Conservation (phyloP, 2,797 vertebrate genomes). For the Philypnodon macrostomus region DNA sequence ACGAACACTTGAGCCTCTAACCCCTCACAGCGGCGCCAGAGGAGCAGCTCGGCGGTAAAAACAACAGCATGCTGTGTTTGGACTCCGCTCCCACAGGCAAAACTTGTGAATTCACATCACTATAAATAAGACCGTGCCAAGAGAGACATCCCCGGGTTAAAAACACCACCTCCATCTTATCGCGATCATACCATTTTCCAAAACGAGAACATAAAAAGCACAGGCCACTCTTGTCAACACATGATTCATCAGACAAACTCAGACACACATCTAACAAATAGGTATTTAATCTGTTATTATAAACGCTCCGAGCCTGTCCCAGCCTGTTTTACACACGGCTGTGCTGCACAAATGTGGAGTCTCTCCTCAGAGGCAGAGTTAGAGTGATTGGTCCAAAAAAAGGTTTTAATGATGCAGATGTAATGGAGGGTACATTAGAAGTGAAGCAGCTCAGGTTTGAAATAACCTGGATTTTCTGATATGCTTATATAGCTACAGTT, state of each 20-base stretch:
- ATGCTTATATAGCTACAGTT: too few species aligned
- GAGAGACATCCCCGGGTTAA: conserved; percentile 1
- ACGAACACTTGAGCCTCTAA: conserved; percentile 16
- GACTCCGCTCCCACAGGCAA: conserved; percentile 3
- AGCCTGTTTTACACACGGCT: conserved; percentile 19
- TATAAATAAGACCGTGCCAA: conserved; percentile 1
- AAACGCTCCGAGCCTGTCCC: conserved; percentile 39
- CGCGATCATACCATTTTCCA: background rate
- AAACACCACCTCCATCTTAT: conserved; percentile 7
- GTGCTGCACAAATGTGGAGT: conserved; percentile 19
- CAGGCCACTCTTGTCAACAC: conserved; percentile 2
- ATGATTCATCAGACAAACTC: conserved; percentile 31
- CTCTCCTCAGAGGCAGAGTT: conserved; percentile 12
- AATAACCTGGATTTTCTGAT: too few species aligned
- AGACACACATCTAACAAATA: conserved; percentile 37
- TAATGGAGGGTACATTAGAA: background rate
- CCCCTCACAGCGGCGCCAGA: conserved; percentile 2
- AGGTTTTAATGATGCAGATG: background rate
- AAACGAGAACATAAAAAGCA: background rate
- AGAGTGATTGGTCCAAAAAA: conserved; percentile 7
- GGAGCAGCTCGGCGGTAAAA: conserved; percentile 6
- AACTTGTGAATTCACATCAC: conserved; percentile 29
- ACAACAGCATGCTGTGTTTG: conserved; percentile 5
- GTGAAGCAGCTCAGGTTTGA: too few species aligned
- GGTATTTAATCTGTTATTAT: conserved; percentile 38